These are phyloP conservation scores for Pogonognathellus flavescens DNA, from an alignment of 1,140 invertebrate genomes.

Conservation along the genomic window DNA sequence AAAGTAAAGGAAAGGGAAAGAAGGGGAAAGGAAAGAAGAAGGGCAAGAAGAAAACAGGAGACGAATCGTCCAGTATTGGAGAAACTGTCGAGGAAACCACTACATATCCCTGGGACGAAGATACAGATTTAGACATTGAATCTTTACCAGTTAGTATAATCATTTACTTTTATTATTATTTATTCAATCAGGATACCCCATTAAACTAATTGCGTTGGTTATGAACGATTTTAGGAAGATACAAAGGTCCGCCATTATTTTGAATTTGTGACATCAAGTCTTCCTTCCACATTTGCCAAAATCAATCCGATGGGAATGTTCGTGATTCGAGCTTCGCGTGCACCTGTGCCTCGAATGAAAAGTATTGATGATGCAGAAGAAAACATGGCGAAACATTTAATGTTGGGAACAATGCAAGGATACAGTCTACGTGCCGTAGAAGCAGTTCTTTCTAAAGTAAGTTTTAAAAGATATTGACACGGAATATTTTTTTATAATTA, in stretches of 20 bases:
- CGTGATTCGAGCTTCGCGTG: conserved; percentile 76
- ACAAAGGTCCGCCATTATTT: conserved; percentile 68
- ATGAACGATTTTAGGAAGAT: conserved; percentile 74
- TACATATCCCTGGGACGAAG: conserved; percentile 62
- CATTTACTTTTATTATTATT: no score
- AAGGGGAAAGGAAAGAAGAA: conserved; percentile 59
- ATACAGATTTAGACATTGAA: conserved; percentile 62
- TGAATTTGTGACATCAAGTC: conserved; percentile 75
- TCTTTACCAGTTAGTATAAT: conserved; percentile 55
- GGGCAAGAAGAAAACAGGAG: conserved; percentile 36
- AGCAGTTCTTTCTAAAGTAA: conserved; percentile 57
- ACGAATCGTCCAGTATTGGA: background rate
- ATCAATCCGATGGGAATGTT: conserved; percentile 77
- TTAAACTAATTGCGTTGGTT: no score
- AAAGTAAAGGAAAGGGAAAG: conserved; percentile 65
- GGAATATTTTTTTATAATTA: no score
- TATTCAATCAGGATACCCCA: no score
- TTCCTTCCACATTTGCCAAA: conserved; percentile 78
- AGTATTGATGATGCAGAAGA: conserved; percentile 72
- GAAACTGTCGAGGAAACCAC: conserved; percentile 43
- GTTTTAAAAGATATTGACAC: no score
- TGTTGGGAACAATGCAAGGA: conserved; percentile 70
- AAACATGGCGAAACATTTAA: conserved; percentile 77
- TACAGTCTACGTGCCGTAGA: conserved; percentile 54
- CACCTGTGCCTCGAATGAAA: conserved; percentile 74